Base-by-base conservation (phyloP, 2,113 vertebrate genomes). In the Oryzias woworae region DNA sequence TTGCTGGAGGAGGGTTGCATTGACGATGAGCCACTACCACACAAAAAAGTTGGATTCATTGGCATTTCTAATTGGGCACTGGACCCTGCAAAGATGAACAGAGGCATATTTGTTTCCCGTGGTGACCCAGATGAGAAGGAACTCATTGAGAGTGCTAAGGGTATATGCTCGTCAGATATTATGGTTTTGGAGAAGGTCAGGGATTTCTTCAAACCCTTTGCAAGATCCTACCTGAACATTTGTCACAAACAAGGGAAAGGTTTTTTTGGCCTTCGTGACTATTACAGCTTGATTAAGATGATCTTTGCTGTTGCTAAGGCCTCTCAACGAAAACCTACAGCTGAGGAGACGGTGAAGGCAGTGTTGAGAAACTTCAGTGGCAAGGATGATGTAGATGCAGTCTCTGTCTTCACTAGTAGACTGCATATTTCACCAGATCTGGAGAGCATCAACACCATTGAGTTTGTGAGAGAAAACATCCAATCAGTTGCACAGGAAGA, bases 61-160 rank as follows among this genome's bases (percentile, higher is more conserved):
- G 96, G 97, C 0, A 99, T 99, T 69, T 99, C 97, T 66, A 99
- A 99, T 83, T 99, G 97, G 97, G 96, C 97, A 1, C 87, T 99
- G 60, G 97, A 99, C 74, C 97, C 97, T 0, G 97, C 97, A 74
- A 99, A 99, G 58, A 99, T 99, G 97, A 99, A 99, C 87, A 87
- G 97, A 73, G 97, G 97, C 17, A 95, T 99, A 56, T 98, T 96
- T 67, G 96, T 99, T 49, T 96, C 96, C 0, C 95, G 96, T 0
- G 93, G 95, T n/a, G 94, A 94, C 67, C 96, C 95, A 62, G 93
- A 84, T 63, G 15, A 71, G 67, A 85, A 62, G 10, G 96, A 99
- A 73, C 94, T 99, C 31, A 86, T 96, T 0, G 90, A 94, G 73
- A 99, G 94, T 0, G 97, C 97, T 0, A 90, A 75, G 71, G 96